phyloP scores from a whole-genome alignment of 2,888 invertebrate species.

The Pandemis corylana region DNA sequence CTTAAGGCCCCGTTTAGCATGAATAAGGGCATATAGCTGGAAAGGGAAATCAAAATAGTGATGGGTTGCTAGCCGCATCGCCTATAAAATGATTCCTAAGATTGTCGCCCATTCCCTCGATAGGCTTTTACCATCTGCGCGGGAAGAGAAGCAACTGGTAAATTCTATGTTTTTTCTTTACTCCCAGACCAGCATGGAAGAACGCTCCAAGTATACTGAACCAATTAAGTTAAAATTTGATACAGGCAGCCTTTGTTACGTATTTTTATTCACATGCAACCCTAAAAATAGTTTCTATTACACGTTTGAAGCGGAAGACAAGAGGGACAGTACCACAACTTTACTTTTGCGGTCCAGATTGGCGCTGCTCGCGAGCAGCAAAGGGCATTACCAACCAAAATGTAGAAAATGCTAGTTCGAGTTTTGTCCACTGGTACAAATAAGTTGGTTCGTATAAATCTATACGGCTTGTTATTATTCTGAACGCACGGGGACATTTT shows the following conservation, averaged over 20 bases:
- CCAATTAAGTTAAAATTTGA: too few relatives aligned
- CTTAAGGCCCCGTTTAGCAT: too few relatives aligned
- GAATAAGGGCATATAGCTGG: too few relatives aligned
- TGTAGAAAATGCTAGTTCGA: background rate
- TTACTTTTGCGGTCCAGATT: constrained; percentile 7
- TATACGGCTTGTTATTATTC: constrained; percentile 31
- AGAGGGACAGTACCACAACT: constrained; percentile 13
- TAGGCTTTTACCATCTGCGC: too few relatives aligned
- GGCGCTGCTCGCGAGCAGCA: background rate
- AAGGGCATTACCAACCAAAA: background rate
- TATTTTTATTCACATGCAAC: constrained; percentile 10
- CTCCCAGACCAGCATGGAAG: too few relatives aligned
- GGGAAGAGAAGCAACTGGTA: too few relatives aligned
- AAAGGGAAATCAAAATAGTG: too few relatives aligned
- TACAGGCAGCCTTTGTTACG: background rate
- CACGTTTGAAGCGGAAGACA: constrained; percentile 24
- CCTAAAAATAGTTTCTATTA: constrained; percentile 28
- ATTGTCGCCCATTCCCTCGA: too few relatives aligned
- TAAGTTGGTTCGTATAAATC: constrained; percentile 23
- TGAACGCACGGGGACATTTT: constrained; percentile 14
- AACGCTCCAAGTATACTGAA: too few relatives aligned
- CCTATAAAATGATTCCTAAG: too few relatives aligned
- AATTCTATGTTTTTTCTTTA: too few relatives aligned
- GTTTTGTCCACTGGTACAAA: constrained; percentile 11
- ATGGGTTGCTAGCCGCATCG: too few relatives aligned